Percentiles rank a stretch among this genome's conserved stretches.
Evolutionary conservation across 2,888 invertebrate species (phyloP).

Genomic region (Drosophila subsilvestris): DNA sequence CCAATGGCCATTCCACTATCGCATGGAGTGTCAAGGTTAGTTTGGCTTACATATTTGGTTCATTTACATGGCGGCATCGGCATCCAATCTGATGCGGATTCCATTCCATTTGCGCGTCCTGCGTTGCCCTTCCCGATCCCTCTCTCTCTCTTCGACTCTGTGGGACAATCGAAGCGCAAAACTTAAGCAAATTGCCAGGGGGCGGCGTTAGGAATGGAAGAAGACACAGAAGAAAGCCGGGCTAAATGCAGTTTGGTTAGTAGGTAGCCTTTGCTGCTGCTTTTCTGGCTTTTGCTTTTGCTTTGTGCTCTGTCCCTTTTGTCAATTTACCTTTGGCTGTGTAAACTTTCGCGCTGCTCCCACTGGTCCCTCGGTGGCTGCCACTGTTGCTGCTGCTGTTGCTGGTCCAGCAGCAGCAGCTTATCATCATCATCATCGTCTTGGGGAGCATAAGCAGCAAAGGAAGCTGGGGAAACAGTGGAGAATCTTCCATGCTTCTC

Average conservation of each 20-base stretch:
- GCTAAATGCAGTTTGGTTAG: conserved; percentile 43
- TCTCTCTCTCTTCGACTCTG: background rate
- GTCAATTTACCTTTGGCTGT: conserved; percentile 77
- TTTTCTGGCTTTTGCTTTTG: conserved; percentile 21
- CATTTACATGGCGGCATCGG: conserved; percentile 36
- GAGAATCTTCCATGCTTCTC: conserved; percentile 30
- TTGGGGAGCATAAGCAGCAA: conserved; percentile 32
- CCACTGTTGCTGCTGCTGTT: conserved; percentile 34
- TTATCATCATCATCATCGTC: conserved; percentile 19
- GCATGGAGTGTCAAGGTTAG: conserved; percentile 61
- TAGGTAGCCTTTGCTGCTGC: conserved; percentile 11
- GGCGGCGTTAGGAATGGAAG: conserved; percentile 5
- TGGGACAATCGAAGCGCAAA: conserved; percentile 17
- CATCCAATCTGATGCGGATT: conserved; percentile 16
- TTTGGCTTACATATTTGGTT: conserved; percentile 43
- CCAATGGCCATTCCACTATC: background rate
- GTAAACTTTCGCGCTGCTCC: conserved; percentile 55
- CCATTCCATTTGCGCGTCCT: background rate
- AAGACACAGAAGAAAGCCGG: conserved; percentile 3
- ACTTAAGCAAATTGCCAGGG: conserved; percentile 33
- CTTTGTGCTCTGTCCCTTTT: conserved; percentile 49
- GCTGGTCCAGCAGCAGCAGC: conserved; percentile 34
- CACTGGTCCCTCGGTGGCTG: conserved; percentile 2
- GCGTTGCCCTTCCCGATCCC: no score
- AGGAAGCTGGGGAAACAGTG: conserved; percentile 6